Evolutionary conservation across 2,113 vertebrate genomes (phyloP).

Genomic region (Anser brachyrhynchus): DNA sequence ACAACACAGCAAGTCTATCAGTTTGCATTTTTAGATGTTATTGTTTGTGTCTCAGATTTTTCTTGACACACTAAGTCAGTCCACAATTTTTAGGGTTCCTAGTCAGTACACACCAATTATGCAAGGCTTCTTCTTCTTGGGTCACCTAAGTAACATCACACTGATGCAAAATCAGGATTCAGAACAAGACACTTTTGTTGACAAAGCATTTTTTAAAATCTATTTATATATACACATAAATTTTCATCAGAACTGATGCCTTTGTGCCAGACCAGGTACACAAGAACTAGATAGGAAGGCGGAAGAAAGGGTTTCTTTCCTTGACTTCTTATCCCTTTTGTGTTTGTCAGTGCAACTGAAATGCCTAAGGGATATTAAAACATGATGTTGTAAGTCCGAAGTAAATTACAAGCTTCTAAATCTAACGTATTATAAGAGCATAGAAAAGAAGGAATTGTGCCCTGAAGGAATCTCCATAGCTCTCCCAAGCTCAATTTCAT

Average conservation of each 20-base stretch:
- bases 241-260: neutral
- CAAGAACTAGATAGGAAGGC: neutral
- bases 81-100: neutral
- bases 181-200: neutral
- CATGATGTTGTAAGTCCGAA: neutral
- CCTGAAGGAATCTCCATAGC: neutral
- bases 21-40: neutral
- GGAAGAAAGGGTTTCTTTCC: neutral
- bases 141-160: neutral
- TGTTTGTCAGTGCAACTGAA: neutral
- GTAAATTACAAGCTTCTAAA: neutral
- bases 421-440: neutral
- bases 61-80: neutral
- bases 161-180: neutral
- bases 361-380: neutral
- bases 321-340: neutral
- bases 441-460: neutral
- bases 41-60: neutral
- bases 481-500: neutral
- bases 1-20: neutral
- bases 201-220: neutral
- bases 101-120: neutral
- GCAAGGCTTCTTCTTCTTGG: neutral
- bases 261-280: neutral
- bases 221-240: neutral